Base-by-base conservation (phyloP, 1,140 invertebrate genomes). In the Platyscapa corneri region DNA sequence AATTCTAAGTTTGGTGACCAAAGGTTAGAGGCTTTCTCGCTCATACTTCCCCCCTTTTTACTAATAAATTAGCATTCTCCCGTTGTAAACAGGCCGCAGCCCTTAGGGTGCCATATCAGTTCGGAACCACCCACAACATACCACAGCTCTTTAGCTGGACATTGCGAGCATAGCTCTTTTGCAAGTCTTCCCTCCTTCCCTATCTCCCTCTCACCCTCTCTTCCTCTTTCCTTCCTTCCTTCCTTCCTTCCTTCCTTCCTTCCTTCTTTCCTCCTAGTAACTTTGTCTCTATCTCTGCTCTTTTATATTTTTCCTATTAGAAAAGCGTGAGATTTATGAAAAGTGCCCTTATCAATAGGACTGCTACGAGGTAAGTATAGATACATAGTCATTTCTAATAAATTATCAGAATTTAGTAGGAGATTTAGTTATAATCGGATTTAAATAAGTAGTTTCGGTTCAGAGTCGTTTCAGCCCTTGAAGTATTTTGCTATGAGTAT, bases 41-140 rank as follows among this genome's bases (percentile, higher is more conserved):
- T 46, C 56, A 60, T 75, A 2, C 46, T 8, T 30, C 7, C 72
- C 39, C 39, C 8, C 39, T n/a, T 75, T 49, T 75, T 18, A 14
- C 87, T 86, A 78, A 93, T 93, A 93, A 93, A 93, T 93, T 93
- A 93, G 92, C 92, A 93, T 93, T 93, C 91, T 91, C 72, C 14
- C 90, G 90, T 90, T 91, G 90, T 92, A 93, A 93, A 92, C 92
- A 93, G 92, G 91, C 90, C 92, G 91, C 88, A 92, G 91, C 91
- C 91, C 92, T 92, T 88, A 89, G 90, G 85, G 87, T 89, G 87
- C 88, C 86, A 89, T 84, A 84, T 79, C 32, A 60, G 88, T 82
- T 86, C 87, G 87, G 88, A 88, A 75, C 89, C 89, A 92, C 90
- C 91, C 91, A 92, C 91, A 53, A 23, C 60, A 79, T 74, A 42